A percentile compares a stretch with the other conserved stretches of the same genome.
phyloP scores from a whole-genome alignment of 2,113 vertebrate species.

The Pitta sordida region DNA sequence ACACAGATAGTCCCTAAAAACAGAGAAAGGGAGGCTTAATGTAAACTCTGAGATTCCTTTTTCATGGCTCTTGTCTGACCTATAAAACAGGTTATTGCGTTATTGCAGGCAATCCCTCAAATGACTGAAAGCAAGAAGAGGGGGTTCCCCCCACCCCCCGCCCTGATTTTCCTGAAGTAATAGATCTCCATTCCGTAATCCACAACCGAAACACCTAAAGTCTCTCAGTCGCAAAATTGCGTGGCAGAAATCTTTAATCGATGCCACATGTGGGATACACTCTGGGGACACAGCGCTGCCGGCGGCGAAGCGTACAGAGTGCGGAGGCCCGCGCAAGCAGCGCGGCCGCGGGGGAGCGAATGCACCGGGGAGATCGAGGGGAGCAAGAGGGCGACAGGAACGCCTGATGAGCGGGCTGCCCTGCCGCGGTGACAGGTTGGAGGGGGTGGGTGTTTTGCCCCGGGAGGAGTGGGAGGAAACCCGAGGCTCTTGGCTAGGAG shows the following conservation, averaged over 20 bases:
- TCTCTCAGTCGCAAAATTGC: slow-evolving; percentile 4
- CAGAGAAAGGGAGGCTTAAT: background rate
- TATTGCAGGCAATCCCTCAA: background rate
- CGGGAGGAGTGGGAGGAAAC: background rate
- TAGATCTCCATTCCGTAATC: slow-evolving; percentile 6
- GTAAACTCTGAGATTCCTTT: slow-evolving; percentile 17
- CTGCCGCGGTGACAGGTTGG: background rate
- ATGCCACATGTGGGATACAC: slow-evolving; percentile 40
- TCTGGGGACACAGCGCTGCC: background rate
- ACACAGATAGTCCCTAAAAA: background rate
- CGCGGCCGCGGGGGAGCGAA: background rate
- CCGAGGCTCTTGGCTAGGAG: background rate
- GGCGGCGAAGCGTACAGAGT: background rate
- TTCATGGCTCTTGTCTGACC: slow-evolving; percentile 31
- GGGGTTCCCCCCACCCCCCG: background rate
- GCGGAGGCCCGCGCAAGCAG: background rate
- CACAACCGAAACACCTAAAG: slow-evolving; percentile 28
- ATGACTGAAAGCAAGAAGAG: background rate
- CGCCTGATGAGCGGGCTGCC: background rate
- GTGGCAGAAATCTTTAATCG: slow-evolving; percentile 53
- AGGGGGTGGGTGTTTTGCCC: background rate
- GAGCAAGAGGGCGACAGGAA: background rate
- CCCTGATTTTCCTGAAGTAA: background rate
- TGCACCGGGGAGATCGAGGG: background rate
- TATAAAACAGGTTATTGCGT: slow-evolving; percentile 60